Percentiles rank a stretch among this genome's conserved stretches.
Evolutionary conservation across 2,888 invertebrate species (phyloP).

Genomic region (Patella ulyssiponensis): DNA sequence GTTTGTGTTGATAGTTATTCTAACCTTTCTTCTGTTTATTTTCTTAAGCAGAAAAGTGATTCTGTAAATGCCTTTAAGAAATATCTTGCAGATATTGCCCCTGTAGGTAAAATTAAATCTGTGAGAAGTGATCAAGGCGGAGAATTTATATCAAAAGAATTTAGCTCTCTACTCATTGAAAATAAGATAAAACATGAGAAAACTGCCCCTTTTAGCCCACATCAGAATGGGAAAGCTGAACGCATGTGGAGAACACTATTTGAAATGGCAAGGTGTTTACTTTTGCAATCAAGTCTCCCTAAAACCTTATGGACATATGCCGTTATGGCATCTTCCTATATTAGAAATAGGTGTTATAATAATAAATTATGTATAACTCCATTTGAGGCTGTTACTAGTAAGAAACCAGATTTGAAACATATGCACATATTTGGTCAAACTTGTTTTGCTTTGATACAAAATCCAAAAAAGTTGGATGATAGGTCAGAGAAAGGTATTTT

Average conservation of each 20-base stretch:
- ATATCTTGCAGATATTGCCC: too few species aligned
- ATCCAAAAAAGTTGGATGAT: too few species aligned
- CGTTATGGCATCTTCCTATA: constrained; percentile 33
- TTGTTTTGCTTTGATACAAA: too few species aligned
- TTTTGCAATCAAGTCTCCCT: constrained; percentile 29
- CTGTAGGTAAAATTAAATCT: too few species aligned
- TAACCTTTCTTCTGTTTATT: too few species aligned
- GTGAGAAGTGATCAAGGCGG: constrained; percentile 19
- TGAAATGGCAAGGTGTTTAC: constrained; percentile 38
- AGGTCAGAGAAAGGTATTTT: too few species aligned
- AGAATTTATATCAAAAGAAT: constrained; percentile 20
- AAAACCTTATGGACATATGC: constrained; percentile 39
- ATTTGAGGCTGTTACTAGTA: constrained; percentile 26
- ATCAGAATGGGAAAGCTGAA: constrained; percentile 40
- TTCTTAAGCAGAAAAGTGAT: too few species aligned
- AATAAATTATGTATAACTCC: constrained; percentile 22
- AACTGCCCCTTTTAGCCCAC: constrained; percentile 32
- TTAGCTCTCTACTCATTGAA: constrained; percentile 15
- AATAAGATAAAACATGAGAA: constrained; percentile 28
- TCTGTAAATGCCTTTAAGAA: too few species aligned
- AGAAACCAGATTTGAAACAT: constrained; percentile 9
- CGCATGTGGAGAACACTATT: constrained; percentile 36
- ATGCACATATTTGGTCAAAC: too few species aligned
- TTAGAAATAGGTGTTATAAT: constrained; percentile 37
- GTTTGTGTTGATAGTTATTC: constrained; percentile 34